Percentiles rank a stretch among this genome's conserved stretches.
phyloP scores from a whole-genome alignment of 2,113 vertebrate genomes.

The Struthio camelus region DNA sequence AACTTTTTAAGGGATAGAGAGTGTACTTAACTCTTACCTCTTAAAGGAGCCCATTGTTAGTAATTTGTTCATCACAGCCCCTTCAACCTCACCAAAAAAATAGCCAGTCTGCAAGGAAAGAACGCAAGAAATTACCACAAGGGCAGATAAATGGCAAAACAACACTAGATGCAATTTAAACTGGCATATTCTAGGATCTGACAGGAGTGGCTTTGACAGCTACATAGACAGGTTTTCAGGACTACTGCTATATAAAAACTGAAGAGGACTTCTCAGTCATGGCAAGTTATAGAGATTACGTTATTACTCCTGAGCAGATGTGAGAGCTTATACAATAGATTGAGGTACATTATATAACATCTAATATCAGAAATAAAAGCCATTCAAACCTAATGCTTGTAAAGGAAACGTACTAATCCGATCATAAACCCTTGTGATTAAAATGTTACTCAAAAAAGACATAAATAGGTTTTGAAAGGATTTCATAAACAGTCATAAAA shows the following conservation, averaged over 20 bases:
- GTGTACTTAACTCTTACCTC: constrained; percentile 81
- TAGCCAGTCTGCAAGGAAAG: constrained; percentile 86
- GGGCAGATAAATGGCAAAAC: not conserved
- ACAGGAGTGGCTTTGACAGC: constrained; percentile 61
- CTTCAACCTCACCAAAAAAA: constrained; percentile 96
- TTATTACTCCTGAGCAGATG: constrained; percentile 37
- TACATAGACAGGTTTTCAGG: constrained; percentile 39
- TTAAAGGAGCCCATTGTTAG: constrained; percentile 97
- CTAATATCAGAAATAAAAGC: constrained; percentile 45
- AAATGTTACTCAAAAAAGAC: constrained; percentile 64
- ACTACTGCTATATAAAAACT: constrained; percentile 19
- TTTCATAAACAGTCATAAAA: constrained; percentile 69
- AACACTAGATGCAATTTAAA: constrained; percentile 46
- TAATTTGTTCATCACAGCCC: constrained; percentile 97
- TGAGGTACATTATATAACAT: constrained; percentile 16
- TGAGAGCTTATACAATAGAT: constrained; percentile 8
- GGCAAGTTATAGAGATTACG: not conserved
- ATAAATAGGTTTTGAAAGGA: constrained; percentile 60
- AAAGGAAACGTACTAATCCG: constrained; percentile 66
- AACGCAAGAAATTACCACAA: constrained; percentile 51
- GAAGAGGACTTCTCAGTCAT: not conserved
- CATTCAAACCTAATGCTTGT: constrained; percentile 32
- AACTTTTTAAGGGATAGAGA: not conserved
- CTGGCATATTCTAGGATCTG: constrained; percentile 41
- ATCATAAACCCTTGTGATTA: constrained; percentile 65